Base-by-base conservation (phyloP, 2,888 invertebrate genomes). In the Tenthredo notha region DNA sequence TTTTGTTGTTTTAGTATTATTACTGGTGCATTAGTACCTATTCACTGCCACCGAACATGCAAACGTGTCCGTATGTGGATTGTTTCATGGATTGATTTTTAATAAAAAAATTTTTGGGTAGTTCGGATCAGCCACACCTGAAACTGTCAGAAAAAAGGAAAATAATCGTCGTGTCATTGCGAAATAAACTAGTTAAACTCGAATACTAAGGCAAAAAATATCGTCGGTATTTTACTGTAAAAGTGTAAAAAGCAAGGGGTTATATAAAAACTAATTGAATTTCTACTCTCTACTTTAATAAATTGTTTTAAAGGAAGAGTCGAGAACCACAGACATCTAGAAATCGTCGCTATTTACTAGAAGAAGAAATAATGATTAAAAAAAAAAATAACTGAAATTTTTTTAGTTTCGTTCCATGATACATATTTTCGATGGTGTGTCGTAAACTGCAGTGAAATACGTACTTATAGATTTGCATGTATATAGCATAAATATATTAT, bases 111-210 rank as follows among this genome's bases (percentile, higher is more conserved):
- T 43, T 33, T 83, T 83, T 67, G 65, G 67, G 83, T 83, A 83
- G 89, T 89, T 91, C 87, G 89, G 87, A 88, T 91, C 91, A 86
- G 90, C 90, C 85, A 88, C 87, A 89, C 90, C 91, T 91, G 91
- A 86, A 91, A 70, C 70, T 83, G 83, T 67, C 67, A 70, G n/a
- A 33, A 83, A 25, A 83, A 47, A 65, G 18, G 54, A 67, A 43
- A 43, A 67, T 74, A 74, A 74, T 83, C 83, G 83, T 83, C 83
- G 33, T 33, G 67, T 47, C 25, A 33, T 47, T 83, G 83, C 1
- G 10, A 67, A 50, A 74, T 12, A 9, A 67, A 47, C 47, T 74
- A 21, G 1, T 40, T 33, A 18, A 67, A 67, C 67, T 61, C 61
- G 61, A 61, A 67, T n/a, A 67, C 15, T 4, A 15, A 18, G 33